phyloP scores from a whole-genome alignment of 2,888 invertebrate genomes.

The Brassicogethes aeneus region DNA sequence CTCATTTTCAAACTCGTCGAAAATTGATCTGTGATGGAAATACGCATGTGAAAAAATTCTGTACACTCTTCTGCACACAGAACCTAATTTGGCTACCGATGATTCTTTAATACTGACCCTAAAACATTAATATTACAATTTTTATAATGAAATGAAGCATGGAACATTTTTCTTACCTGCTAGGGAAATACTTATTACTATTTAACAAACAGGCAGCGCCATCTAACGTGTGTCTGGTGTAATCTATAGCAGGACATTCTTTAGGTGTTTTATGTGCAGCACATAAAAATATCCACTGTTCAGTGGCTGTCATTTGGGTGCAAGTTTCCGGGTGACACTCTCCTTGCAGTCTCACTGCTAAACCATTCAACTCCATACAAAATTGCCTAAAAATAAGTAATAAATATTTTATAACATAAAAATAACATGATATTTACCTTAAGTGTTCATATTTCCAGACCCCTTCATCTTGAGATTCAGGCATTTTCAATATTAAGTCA shows the following conservation, averaged over 20 bases:
- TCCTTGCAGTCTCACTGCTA: conserved; percentile 90
- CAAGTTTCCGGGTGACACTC: conserved; percentile 97
- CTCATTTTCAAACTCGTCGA: conserved; percentile 96
- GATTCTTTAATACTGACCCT: conserved; percentile 99
- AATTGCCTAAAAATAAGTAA: conserved; percentile 75
- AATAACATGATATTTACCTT: conserved; percentile 45
- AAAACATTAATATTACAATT: conserved; percentile 30
- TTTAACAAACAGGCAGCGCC: conserved; percentile 98
- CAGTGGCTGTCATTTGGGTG: conserved; percentile 99
- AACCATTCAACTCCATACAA: conserved; percentile 98
- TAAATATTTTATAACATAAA: too few species aligned
- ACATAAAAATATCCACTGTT: conserved; percentile 99
- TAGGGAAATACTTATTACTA: conserved; percentile 99
- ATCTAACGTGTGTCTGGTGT: conserved; percentile 96
- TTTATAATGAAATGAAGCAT: not conserved
- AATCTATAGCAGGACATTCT: conserved; percentile 99
- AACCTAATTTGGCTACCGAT: conserved; percentile 95
- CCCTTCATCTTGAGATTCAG: conserved; percentile 95
- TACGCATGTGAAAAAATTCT: conserved; percentile 99
- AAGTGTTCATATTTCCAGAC: conserved; percentile 99
- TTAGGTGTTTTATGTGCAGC: conserved; percentile 99
- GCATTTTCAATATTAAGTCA: conserved; percentile 90
- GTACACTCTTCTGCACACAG: conserved; percentile 96
- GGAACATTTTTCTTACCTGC: conserved; percentile 56
- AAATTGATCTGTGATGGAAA: conserved; percentile 93